These are phyloP conservation scores for Eurystomus glaucurus DNA, from an alignment of 2,797 vertebrate genomes.

Conservation along the genomic window DNA sequence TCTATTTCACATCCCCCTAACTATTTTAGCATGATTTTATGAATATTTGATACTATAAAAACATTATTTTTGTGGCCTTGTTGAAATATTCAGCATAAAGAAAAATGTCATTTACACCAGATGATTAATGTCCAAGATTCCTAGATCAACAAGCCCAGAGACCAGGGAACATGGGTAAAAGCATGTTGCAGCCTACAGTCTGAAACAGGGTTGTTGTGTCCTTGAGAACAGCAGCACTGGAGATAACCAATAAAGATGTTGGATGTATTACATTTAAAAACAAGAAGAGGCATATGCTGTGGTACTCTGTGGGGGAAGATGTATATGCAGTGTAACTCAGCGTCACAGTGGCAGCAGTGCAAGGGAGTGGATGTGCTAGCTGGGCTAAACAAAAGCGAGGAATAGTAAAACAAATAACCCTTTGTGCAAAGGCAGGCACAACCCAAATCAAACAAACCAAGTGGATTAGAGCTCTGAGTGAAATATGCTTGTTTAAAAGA, in stretches of 20 bases:
- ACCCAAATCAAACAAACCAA: background rate
- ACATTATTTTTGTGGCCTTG: background rate
- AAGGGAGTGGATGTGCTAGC: background rate
- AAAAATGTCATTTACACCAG: conserved; percentile 22
- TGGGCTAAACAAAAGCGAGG: background rate
- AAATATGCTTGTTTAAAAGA: background rate
- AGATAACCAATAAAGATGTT: background rate
- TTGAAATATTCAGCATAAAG: conserved; percentile 40
- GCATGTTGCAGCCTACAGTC: accelerated
- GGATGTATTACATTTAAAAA: background rate
- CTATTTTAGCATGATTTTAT: conserved; percentile 47
- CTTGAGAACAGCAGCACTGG: background rate
- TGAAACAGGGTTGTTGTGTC: background rate
- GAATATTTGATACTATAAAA: conserved; percentile 49
- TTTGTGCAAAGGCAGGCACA: background rate
- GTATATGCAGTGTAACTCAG: background rate
- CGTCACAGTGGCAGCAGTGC: accelerated
- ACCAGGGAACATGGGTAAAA: background rate
- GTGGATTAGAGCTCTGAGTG: background rate
- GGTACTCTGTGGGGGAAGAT: background rate
- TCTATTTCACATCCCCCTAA: conserved; percentile 28
- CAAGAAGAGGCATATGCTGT: background rate
- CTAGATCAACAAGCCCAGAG: background rate
- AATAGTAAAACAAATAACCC: background rate
- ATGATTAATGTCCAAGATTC: conserved; percentile 1